Base-by-base conservation (phyloP, 2,113 vertebrate species). In the Saguinus midas region DNA sequence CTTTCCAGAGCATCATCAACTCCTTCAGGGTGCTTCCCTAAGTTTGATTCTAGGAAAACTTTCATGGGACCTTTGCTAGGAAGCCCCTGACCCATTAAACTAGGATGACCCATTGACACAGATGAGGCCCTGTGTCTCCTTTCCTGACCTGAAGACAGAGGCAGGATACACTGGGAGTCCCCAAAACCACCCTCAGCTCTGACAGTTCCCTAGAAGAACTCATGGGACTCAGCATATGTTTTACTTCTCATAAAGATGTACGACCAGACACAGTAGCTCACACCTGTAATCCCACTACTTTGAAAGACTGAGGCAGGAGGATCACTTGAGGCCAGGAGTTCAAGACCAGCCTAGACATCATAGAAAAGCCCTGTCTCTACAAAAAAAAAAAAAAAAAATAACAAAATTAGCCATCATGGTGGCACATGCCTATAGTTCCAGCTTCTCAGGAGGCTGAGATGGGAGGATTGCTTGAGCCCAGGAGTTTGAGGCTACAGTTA, bases 141-240 rank as follows among this genome's bases (percentile, higher is more conserved):
- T 73, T 25, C 27, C 27, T 35, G 14, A 13, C 1, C 21, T 89
- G 45, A 82, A 92, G 66, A 43, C 48, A 43, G 17, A 76, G 27
- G 18, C 14, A 20, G 43, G 55, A 29, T 32, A 6, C 12, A 5
- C 5, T 5, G 0, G 5, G 29, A 20, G 20, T 21, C 7, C 17
- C 17, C 27, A 50, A 58, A 50, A 16, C 18, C 55, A 91, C n/a
- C 23, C 23, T 45, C 4, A 18, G 17, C 29, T 40, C 73, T 84
- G 43, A 43, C 1, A 4, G 37, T 32, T 40, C 25, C 25, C 43
- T 45, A n/a, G 40, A 35, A 86, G 21, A 35, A 94, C 66, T 40
- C 50, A 5, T 2, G 43, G 61, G 35, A 43, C 45, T 70, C 48
- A 20, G 35, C 10, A 57, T 20, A 13, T 18, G 48, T 9, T 66